phyloP scores from a whole-genome alignment of 1,140 invertebrate species.

The Stegodyphus dumicola region DNA sequence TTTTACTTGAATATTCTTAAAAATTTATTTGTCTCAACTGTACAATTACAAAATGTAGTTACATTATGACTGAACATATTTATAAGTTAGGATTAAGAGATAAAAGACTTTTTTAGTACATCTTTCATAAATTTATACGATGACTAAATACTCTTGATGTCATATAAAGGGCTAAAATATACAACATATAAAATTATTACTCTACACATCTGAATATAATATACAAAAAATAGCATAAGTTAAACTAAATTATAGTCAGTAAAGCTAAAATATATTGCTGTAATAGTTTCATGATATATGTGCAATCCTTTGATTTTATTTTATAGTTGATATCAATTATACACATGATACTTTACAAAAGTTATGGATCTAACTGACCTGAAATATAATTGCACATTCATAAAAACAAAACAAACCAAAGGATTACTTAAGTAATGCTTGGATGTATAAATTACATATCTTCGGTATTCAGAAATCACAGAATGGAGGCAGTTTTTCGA shows the following conservation, averaged over 20 bases:
- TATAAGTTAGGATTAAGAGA: constrained; percentile 56
- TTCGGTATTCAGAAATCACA: constrained; percentile 52
- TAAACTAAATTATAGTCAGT: constrained; percentile 55
- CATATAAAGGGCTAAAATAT: constrained; percentile 59
- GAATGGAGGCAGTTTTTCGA: constrained; percentile 41
- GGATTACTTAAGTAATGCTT: constrained; percentile 53
- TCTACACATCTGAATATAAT: constrained; percentile 59
- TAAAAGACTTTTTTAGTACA: constrained; percentile 57
- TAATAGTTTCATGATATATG: constrained; percentile 46
- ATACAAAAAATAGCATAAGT: constrained; percentile 60
- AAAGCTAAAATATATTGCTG: constrained; percentile 59
- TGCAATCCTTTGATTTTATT: constrained; percentile 50
- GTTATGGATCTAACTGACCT: constrained; percentile 23
- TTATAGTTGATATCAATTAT: constrained; percentile 30
- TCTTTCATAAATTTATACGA: constrained; percentile 13
- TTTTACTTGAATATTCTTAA: constrained; percentile 42
- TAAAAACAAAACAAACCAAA: constrained; percentile 53
- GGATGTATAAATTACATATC: constrained; percentile 48
- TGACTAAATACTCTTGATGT: constrained; percentile 58
- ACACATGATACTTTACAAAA: constrained; percentile 38
- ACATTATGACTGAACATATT: constrained; percentile 43
- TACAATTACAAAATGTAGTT: constrained; percentile 60
- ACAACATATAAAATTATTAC: constrained; percentile 57
- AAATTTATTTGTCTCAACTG: constrained; percentile 59
- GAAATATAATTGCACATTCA: constrained; percentile 53